Base-by-base conservation (phyloP, 2,113 vertebrate species). In the Silurus meridionalis region DNA sequence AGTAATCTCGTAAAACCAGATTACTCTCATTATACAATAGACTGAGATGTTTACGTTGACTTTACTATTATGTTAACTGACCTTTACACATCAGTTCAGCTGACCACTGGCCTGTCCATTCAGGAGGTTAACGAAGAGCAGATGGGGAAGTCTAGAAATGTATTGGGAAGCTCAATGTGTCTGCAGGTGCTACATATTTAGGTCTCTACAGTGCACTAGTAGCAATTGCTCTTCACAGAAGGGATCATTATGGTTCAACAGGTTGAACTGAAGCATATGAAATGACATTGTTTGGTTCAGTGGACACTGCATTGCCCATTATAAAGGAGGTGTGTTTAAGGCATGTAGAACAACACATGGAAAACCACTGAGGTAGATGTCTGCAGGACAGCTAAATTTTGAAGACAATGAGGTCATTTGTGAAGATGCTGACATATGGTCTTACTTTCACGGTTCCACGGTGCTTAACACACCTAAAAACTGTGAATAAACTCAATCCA, bases 381-480 rank as follows among this genome's bases (percentile, higher is more conserved):
- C 48, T 88, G 74, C 23, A 75, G 83, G 58, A 82, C 77, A 84
- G 58, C 77, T 86, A 67, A 87, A 69, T 71, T 13, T 23, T 79
- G 25, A 69, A 75, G 52, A 50, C 55, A 13, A 48, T 87, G 78
- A 63, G 46, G 61, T 82, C 77, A 85, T 71, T 57, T 55, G 19
- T 64, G 58, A 53, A 87, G 78, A 67, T 84, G 55, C 66, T 72
- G 85, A 85, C 83, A 77, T 63, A 48, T 87, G 85, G n/a, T 2
- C 67, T 82, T 48, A 82, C 46, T 87, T 84, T 82, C 75, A 85
- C 23, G 80, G 82, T 57, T 37, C 37, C 37, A 57, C 55, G 9
- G 6, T 48, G 37, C 48, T 74, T 80, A 55, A 53, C 66, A 46
- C 57, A 80, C 55, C 79, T 66, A 28, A 64, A 80, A 88, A 83